Evolutionary conservation across 1,140 invertebrate species (phyloP).

Genomic region (Drosophila repleta): DNA sequence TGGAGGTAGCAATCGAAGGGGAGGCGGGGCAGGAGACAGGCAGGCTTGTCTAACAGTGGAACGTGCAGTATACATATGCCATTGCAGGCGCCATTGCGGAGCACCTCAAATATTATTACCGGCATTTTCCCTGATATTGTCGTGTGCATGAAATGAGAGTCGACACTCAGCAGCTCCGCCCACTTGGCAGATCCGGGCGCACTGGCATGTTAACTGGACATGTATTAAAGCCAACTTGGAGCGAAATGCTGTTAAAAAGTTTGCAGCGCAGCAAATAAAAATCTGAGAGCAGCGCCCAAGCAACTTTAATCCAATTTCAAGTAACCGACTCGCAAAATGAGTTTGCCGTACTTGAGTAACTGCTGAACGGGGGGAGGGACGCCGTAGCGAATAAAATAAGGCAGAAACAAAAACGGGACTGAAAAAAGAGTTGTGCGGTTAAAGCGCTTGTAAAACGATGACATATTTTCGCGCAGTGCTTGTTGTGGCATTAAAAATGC

Average conservation of each 20-base stretch:
- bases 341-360: constrained; percentile 46
- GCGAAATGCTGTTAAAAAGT: constrained; percentile 42
- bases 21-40: not conserved
- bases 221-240: constrained; percentile 72
- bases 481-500: constrained; percentile 47
- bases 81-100: constrained; percentile 53
- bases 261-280: constrained; percentile 37
- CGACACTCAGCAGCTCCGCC: constrained; percentile 4
- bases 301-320: constrained; percentile 65
- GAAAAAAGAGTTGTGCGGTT: constrained; percentile 38
- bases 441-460: constrained; percentile 48
- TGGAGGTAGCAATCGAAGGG: not conserved
- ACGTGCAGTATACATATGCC: constrained; percentile 41
- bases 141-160: constrained; percentile 51
- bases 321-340: constrained; percentile 66
- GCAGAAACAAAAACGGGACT: too few species aligned
- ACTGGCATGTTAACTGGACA: constrained; percentile 70
- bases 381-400: constrained; percentile 8
- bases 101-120: constrained; percentile 79
- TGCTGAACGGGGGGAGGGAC: not conserved
- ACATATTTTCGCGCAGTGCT: constrained; percentile 59
- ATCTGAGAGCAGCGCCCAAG: constrained; percentile 27
- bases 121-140: constrained; percentile 75
- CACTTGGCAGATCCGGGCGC: too few species aligned
- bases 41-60: constrained; percentile 12